phyloP scores from a whole-genome alignment of 2,888 invertebrate genomes.

The Tricholauxania praeusta region DNA sequence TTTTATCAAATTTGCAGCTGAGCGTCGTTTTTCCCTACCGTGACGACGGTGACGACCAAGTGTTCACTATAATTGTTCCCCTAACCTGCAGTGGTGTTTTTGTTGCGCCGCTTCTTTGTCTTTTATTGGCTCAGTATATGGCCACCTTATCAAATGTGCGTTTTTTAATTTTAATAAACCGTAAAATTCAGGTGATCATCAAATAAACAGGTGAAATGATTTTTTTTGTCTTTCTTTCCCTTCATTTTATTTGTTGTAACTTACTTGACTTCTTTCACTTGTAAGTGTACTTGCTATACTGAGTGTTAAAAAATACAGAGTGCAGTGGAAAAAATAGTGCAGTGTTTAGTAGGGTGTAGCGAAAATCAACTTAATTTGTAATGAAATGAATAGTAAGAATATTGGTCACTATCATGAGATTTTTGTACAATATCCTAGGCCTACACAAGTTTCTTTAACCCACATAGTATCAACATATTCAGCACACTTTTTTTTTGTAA shows the following conservation, averaged over 20 bases:
- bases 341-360: too few species aligned
- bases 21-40: background rate
- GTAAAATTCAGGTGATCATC: constrained; percentile 38
- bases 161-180: constrained; percentile 41
- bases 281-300: constrained; percentile 38
- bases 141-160: constrained; percentile 32
- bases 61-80: constrained; percentile 5
- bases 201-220: constrained; percentile 59
- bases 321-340: too few species aligned
- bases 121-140: background rate
- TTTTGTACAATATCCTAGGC: too few species aligned
- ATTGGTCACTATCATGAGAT: too few species aligned
- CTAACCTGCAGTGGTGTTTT: background rate
- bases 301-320: background rate
- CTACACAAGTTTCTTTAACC: too few species aligned
- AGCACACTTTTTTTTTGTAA: too few species aligned
- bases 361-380: too few species aligned
- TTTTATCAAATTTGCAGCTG: constrained; percentile 45
- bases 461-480: too few species aligned
- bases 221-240: constrained; percentile 46
- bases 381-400: too few species aligned
- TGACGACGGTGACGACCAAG: background rate
- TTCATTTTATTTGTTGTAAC: constrained; percentile 1
- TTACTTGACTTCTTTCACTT: constrained; percentile 56
- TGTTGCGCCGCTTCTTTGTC: background rate